Conservation (phyloP, 2,888 invertebrate species). For the Orthonychiurus folsomi region DNA sequence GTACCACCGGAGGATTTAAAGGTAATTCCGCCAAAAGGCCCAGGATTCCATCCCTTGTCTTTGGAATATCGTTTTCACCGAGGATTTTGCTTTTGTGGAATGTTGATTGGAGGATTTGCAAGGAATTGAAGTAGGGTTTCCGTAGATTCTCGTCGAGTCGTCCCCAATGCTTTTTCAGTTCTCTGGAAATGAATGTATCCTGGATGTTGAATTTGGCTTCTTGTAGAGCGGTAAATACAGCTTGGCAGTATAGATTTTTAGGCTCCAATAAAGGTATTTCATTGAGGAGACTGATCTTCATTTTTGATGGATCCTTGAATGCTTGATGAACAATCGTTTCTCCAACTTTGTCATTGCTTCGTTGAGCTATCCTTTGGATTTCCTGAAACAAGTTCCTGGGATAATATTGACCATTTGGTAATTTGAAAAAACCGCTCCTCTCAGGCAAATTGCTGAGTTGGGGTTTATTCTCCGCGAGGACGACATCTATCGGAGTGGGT, state of each 20-base stretch:
- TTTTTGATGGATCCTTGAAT: neutral
- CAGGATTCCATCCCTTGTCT: neutral
- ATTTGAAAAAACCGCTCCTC: neutral
- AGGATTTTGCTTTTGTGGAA: neutral
- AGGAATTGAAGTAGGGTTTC: neutral
- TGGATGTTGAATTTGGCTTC: neutral
- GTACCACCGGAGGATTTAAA: neutral
- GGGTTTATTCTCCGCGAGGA: constrained; percentile 3
- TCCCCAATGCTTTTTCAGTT: neutral
- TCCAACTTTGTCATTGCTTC: neutral
- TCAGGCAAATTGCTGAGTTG: neutral
- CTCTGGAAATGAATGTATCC: neutral
- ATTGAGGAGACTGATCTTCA: neutral
- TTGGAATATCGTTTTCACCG: neutral
- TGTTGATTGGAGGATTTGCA: neutral
- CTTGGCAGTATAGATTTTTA: neutral
- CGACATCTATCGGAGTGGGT: constrained; percentile 2
- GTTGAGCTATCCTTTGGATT: neutral
- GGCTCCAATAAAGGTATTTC: neutral
- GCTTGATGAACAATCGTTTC: neutral
- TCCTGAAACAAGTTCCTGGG: neutral
- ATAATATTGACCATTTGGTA: neutral
- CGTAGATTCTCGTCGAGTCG: neutral
- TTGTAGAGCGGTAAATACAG: neutral
- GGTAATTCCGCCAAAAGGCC: neutral